Conservation (phyloP, 1,140 invertebrate genomes). For the Drosophila lacteicornis region DNA sequence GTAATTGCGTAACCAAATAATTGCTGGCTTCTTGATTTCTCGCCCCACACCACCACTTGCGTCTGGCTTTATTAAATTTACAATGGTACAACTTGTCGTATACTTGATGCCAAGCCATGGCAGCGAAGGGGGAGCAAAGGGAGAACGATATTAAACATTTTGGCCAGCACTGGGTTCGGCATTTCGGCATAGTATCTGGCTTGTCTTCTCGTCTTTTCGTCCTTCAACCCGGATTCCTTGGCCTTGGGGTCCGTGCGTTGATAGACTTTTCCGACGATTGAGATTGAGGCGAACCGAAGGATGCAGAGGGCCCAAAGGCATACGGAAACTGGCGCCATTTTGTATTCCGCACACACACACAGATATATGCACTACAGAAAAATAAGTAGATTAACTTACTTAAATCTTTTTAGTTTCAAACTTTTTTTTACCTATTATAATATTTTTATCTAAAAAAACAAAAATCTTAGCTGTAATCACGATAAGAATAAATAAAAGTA, state of each 20-base stretch:
- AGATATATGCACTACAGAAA: background rate
- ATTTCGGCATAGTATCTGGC: constrained; percentile 19
- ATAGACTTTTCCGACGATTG: constrained; percentile 68
- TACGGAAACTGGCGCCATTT: constrained; percentile 70
- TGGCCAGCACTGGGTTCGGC: background rate
- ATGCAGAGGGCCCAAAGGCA: constrained; percentile 50
- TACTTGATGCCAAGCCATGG: constrained; percentile 23
- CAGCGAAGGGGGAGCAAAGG: background rate
- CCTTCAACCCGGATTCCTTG: constrained; percentile 29
- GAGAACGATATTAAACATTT: constrained; percentile 44
- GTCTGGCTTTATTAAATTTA: constrained; percentile 68
- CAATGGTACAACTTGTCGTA: constrained; percentile 58
- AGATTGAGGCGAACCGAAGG: constrained; percentile 54
- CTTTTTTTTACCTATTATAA: too few relatives aligned
- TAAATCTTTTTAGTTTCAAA: background rate
- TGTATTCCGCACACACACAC: constrained; percentile 71
- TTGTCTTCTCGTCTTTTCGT: constrained; percentile 19
- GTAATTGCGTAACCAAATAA: constrained; percentile 77
- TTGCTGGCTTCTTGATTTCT: constrained; percentile 67
- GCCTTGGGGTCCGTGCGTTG: constrained; percentile 49
- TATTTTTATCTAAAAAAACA: too few relatives aligned
- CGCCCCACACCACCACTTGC: constrained; percentile 14
- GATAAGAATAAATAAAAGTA: too few relatives aligned
- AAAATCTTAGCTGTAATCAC: too few relatives aligned
- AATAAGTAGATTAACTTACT: background rate